Evolutionary conservation across 1,140 invertebrate species (phyloP), one percentile per base, ranked within the genome.

Genomic region (Aplysia californica): DNA sequence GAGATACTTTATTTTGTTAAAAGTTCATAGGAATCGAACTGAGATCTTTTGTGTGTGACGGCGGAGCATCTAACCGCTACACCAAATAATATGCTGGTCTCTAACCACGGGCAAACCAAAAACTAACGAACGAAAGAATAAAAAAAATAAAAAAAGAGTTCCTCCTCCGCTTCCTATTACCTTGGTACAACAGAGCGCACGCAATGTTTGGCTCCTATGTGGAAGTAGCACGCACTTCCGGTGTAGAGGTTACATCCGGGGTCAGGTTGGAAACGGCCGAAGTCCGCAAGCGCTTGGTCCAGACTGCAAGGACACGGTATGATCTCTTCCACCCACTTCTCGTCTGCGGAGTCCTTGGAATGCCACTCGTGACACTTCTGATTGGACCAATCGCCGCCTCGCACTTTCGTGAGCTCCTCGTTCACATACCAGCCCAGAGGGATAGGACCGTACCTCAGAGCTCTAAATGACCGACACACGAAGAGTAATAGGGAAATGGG

Each of bases 211-310:
- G 96, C 95, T 31, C 94, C 95, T 82, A 93, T 93, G 86, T 99
- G 96, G 83, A 96, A 96, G 87, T 93, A 93, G 86, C 97, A 98
- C 61, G 94, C 94, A 2, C 95, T 94, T 86, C 97, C 95, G 10
- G 84, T 80, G 88, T 98, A 97, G 38, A 88, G 72, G 72, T 86
- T 83, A 86, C 98, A 99, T 71, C 95, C 93, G 64, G 93, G 93
- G 88, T 99, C 97, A 0, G 97, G 95, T 79, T 97, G 92, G 87
- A 94, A 99, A 21, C 97, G 92, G 15, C 98, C 98, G 87, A 96
- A 96, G 85, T 99, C 97, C 39, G 94, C 90, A 0, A 97, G 86
- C 0, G 97, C 97, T 83, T 99, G 97, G 77, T 95, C 92, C 73
- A 98, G 82, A 0, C 93, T 96, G 86, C 98, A 99, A 0, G 98